Evolutionary conservation across 2,113 vertebrate genomes (phyloP).

Genomic region (Crotalus tigris): DNA sequence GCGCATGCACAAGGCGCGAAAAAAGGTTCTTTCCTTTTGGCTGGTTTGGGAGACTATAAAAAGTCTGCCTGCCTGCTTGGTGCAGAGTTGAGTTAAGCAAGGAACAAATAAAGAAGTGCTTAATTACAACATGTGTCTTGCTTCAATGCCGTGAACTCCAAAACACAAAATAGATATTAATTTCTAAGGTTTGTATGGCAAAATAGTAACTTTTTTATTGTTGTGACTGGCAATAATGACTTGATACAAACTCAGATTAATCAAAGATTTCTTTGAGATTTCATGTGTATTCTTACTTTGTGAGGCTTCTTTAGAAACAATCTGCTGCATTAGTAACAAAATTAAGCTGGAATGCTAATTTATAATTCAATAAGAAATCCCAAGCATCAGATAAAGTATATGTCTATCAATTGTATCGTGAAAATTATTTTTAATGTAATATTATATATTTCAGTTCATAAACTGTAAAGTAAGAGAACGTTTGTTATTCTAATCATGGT

Average conservation of each 20-base stretch:
- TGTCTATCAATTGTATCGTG: neutral
- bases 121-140: no score
- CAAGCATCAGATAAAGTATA: neutral
- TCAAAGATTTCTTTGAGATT: slow-evolving; percentile 1
- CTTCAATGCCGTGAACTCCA: no score
- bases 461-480: neutral
- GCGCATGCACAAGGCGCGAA: no score
- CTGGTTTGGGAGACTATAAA: no score
- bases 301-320: neutral
- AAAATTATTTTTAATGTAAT: neutral
- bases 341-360: neutral
- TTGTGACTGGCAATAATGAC: neutral
- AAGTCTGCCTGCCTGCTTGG: no score
- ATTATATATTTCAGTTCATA: neutral
- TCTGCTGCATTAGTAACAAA: neutral
- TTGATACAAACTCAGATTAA: accelerated
- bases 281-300: neutral
- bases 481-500: neutral
- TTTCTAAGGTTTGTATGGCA: neutral
- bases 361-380: slow-evolving; percentile 15
- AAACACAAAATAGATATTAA: neutral
- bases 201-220: accelerated
- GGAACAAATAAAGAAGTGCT: no score
- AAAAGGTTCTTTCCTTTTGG: no score
- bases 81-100: no score